phyloP scores from a whole-genome alignment of 2,797 vertebrate species.

The Austrolebias charrua region DNA sequence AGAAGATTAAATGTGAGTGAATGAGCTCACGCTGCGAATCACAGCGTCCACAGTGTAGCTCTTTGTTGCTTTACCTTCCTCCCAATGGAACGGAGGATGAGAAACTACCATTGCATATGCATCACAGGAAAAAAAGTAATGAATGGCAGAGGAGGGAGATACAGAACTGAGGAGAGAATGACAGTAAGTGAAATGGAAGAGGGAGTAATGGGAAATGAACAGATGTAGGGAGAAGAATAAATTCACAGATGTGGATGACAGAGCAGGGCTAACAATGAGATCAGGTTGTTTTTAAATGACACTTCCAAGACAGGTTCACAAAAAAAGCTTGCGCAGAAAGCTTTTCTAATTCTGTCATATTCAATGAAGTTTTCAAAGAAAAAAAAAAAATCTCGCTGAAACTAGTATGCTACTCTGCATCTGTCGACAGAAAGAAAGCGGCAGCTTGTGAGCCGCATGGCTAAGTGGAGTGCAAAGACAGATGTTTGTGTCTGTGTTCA shows the following conservation, averaged over 20 bases:
- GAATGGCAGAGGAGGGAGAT: slow-evolving; percentile 41
- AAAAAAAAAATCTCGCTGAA: slow-evolving; percentile 13
- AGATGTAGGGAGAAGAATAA: slow-evolving; percentile 19
- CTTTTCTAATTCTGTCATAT: slow-evolving; percentile 42
- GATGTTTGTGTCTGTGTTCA: neutral
- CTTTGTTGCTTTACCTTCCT: slow-evolving; percentile 45
- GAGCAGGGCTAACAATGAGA: slow-evolving; percentile 21
- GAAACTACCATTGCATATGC: slow-evolving; percentile 40
- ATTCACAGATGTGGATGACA: slow-evolving; percentile 32
- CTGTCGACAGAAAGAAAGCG: slow-evolving; percentile 7
- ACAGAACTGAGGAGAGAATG: slow-evolving; percentile 16
- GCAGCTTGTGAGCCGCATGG: slow-evolving; percentile 2
- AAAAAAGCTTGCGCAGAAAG: slow-evolving; percentile 36
- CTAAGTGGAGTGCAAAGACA: slow-evolving; percentile 25
- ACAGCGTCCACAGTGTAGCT: slow-evolving; percentile 22
- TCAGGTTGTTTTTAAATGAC: slow-evolving; percentile 41
- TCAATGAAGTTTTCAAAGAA: slow-evolving; percentile 27
- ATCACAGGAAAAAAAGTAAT: slow-evolving; percentile 35
- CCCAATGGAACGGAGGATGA: slow-evolving; percentile 51
- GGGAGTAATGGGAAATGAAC: slow-evolving; percentile 41
- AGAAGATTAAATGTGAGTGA: slow-evolving; percentile 63
- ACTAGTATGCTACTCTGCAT: slow-evolving; percentile 19
- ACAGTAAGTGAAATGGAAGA: slow-evolving; percentile 38
- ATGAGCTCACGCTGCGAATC: slow-evolving; percentile 43
- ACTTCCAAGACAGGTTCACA: slow-evolving; percentile 32